Evolutionary conservation across 2,113 vertebrate species (phyloP), one percentile per base, ranked within the genome.

Genomic region (Elephantulus edwardii): DNA sequence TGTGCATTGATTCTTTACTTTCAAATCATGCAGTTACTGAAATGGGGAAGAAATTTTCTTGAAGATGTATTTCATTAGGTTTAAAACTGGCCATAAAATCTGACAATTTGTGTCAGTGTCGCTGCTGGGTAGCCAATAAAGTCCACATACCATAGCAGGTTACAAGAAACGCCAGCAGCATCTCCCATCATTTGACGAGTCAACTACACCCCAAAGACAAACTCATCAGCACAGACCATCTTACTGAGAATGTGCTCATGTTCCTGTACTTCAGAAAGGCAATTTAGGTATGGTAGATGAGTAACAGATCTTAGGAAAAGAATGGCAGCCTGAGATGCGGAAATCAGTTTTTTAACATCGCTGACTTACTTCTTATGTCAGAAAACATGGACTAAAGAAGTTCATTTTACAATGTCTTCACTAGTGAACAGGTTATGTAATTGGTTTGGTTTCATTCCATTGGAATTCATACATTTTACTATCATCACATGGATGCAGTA

Each of bases 11-110:
- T 52, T 92, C 3, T 78, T 91, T 91, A 88, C 77, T 90, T 92
- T 86, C 64, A 48, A 86, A 71, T 40, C 7, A 28, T 17, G 93
- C 22, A 77, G 77, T 35, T 76, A 60, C 81, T 40, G 1, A 74
- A 91, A 82, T 62, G 35, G 70, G 74, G 68, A 92, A 75, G 90
- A 42, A 94, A 93, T 79, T 91, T 96, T 95, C 85, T 89, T 14
- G 3, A 94, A 94, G 90, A 94, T 82, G 16, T 89, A 75, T 91
- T 95, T 95, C 92, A 96, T 79, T 88, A 95, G 56, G n/a, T 94
- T 96, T 90, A 95, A 93, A 95, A 93, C 84, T 94, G 90, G 92
- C 86, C 72, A 91, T 76, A 85, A 97, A 91, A 91, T 81, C 79
- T 94, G 93, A 94, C 71, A 96, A 86, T 84, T 83, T 75, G 46